Percentiles rank a stretch among this genome's conserved stretches.
Evolutionary conservation across 2,113 vertebrate species (phyloP).

Genomic region (Pampusana beccarii): DNA sequence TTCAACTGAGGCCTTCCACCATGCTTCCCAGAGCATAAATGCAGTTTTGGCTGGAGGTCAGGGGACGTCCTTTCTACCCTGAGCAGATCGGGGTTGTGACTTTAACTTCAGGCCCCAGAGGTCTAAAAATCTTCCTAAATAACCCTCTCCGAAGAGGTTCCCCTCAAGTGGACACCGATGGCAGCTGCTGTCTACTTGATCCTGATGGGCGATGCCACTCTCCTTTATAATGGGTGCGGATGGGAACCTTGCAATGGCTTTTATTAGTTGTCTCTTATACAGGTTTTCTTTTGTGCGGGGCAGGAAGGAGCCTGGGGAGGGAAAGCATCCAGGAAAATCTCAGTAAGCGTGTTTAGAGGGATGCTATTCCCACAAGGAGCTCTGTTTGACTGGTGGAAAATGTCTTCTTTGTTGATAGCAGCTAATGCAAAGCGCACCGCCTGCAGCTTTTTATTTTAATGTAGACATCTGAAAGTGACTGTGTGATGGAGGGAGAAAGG

Average conservation of each 20-base stretch:
- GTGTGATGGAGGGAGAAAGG: constrained; percentile 71
- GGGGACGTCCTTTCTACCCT: neutral
- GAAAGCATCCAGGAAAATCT: neutral
- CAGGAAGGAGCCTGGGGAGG: neutral
- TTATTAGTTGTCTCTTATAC: neutral
- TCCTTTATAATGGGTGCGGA: rapidly evolving
- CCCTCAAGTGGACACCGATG: neutral
- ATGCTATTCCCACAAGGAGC: constrained; percentile 53
- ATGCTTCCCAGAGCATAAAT: neutral
- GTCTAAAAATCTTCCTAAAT: neutral
- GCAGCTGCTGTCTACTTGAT: neutral
- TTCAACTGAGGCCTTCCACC: neutral
- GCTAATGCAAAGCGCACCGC: constrained; percentile 67
- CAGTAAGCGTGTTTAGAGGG: neutral
- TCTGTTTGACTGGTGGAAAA: constrained; percentile 64
- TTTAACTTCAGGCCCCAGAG: neutral
- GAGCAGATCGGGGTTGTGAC: neutral
- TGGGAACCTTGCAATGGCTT: neutral
- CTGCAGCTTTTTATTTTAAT: constrained; percentile 77
- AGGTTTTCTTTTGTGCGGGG: neutral
- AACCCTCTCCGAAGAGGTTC: neutral
- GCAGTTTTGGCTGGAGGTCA: neutral
- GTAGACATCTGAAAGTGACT: constrained; percentile 71
- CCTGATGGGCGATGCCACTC: neutral
- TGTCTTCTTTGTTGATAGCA: constrained; percentile 67